Evolutionary conservation across 2,113 vertebrate species (phyloP), one percentile per base, ranked within the genome.

Genomic region (Seriola dumerili): DNA sequence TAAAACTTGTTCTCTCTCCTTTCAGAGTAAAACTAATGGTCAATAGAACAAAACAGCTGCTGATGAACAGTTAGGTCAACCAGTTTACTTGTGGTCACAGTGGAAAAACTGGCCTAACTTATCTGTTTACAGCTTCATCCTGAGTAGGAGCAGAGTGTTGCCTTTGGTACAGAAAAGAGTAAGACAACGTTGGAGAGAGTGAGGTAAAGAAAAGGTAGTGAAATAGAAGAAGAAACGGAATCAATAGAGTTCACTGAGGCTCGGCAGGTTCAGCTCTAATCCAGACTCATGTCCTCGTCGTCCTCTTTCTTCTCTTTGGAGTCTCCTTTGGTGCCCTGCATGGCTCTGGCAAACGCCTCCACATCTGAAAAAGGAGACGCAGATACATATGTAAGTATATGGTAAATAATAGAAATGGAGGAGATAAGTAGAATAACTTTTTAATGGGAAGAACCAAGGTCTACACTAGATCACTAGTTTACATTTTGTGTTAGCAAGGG

Each of bases 241-340:
- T 58, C 38, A 19, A 19, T 54, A 46, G 61, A 32, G 21, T 38
- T 25, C 4, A 1, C 40, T 42, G 40, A 54, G 62, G 63, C 14
- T 38, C 0, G 23, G 42, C 38, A 4, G 58, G 0, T 1, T 3
- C 40, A 48, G 50, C 42, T 80, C 93, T 95, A 99, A 90, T 99
- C 97, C 90, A 99, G 94, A 95, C 97, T 99, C 98, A 99, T 99
- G 87, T 99, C 98, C 86, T 99, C 98, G 40, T 99, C 98, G 6
- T 99, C 98, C 0, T 98, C 97, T 59, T 99, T 97, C 95, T 98
- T 98, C 88, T 97, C 97, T 87, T 97, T 98, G 1, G 96, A 21
- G 69, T 96, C 96, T 74, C 96, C 97, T 54, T 94, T 96, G 6
- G 93, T 96, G 80, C 94, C 95, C 94, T 99, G 97, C 98, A 99